Conservation (phyloP, 2,797 vertebrate genomes). For the Phataginus tetradactyla region DNA sequence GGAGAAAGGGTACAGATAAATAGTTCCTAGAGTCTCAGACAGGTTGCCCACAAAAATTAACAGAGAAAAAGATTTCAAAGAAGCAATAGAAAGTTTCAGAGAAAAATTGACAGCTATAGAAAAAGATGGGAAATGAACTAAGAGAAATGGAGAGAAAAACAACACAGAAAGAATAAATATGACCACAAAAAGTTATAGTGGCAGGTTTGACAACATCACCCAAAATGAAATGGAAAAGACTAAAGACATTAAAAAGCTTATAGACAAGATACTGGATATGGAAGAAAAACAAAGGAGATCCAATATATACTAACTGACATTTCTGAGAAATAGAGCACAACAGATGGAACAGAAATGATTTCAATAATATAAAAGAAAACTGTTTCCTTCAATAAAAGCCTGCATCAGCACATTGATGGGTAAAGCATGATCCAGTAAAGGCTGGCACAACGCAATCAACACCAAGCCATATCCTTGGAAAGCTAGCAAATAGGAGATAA, state of each 20-base stretch:
- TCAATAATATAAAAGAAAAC: conserved; percentile 50
- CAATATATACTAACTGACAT: conserved; percentile 30
- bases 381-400: conserved; percentile 25
- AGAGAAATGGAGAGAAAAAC: neutral
- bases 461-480: conserved; percentile 24
- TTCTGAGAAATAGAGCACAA: conserved; percentile 54
- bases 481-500: conserved; percentile 22
- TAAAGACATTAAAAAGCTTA: conserved; percentile 44
- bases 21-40: neutral
- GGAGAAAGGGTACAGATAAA: neutral
- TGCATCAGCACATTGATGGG: neutral
- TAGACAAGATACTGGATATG: conserved; percentile 48
- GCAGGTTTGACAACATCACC: conserved; percentile 21
- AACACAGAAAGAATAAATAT: conserved; percentile 15
- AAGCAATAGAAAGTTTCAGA: conserved; percentile 2
- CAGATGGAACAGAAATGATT: conserved; percentile 65
- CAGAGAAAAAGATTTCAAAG: conserved; percentile 55
- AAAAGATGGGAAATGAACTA: neutral
- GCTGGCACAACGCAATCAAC: neutral
- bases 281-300: conserved; percentile 46
- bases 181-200: neutral
- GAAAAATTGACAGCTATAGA: conserved; percentile 36
- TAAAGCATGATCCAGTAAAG: neutral
- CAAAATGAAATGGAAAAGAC: conserved; percentile 39
- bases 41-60: conserved; percentile 17